Evolutionary conservation across 1,140 invertebrate species (phyloP).

Genomic region (Anastrepha obliqua): DNA sequence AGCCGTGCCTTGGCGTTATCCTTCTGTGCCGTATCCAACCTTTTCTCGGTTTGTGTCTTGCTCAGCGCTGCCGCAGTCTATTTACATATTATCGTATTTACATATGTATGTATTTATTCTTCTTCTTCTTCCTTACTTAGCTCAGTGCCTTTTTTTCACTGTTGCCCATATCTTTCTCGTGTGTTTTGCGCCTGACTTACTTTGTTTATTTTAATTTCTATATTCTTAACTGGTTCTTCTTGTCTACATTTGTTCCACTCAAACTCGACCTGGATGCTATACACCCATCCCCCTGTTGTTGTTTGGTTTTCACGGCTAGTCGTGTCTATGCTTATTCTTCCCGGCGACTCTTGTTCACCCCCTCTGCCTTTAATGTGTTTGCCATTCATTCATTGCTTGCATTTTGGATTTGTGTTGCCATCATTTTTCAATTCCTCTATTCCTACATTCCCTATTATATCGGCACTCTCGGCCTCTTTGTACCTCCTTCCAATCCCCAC

Average conservation of each 20-base stretch:
- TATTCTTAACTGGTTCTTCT: constrained; percentile 8
- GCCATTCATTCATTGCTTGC: constrained; percentile 44
- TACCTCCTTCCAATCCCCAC: neutral
- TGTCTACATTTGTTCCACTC: neutral
- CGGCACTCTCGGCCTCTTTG: neutral
- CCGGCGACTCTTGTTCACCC: neutral
- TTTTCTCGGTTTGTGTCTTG: neutral
- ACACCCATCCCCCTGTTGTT: neutral
- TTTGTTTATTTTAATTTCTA: constrained; percentile 47
- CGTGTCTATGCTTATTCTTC: neutral
- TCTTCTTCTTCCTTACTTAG: constrained; percentile 23
- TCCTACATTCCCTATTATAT: neutral
- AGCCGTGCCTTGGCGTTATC: neutral
- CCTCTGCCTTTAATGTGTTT: neutral
- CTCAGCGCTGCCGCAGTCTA: neutral
- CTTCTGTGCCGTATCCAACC: neutral
- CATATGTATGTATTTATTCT: neutral
- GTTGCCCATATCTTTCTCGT: neutral
- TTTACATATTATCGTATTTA: constrained; percentile 34
- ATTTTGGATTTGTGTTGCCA: constrained; percentile 45
- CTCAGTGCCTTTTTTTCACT: neutral
- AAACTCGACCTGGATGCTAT: neutral
- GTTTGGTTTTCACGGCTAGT: neutral
- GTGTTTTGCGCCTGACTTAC: neutral
- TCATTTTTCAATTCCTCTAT: neutral